These are phyloP conservation scores for Agonopterix arenella DNA, from an alignment of 2,888 invertebrate genomes.

Conservation along the genomic window DNA sequence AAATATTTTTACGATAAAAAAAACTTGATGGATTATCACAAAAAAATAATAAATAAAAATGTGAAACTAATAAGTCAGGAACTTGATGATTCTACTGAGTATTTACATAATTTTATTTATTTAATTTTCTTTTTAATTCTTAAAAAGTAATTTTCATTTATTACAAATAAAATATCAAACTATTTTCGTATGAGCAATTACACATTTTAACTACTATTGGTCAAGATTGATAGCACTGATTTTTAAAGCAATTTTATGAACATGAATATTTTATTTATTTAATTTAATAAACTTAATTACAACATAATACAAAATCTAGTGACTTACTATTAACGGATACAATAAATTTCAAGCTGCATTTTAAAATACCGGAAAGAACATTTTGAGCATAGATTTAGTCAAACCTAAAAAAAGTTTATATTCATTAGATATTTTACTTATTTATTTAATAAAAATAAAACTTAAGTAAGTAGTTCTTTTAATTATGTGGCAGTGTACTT, in stretches of 20 bases:
- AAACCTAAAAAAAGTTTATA: no score
- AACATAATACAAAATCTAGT: no score
- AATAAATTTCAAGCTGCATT: no score
- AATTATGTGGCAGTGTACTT: no score
- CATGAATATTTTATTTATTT: no score
- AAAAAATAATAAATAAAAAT: conserved; percentile 19
- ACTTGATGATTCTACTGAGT: conserved; percentile 41
- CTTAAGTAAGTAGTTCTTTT: no score
- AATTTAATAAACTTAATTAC: no score
- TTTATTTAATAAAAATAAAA: no score
- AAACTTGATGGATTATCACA: conserved; percentile 26
- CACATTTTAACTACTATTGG: conserved; percentile 64
- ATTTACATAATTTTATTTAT: conserved; percentile 36
- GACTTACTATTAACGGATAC: no score
- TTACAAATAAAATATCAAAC: conserved; percentile 69
- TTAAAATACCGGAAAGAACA: no score
- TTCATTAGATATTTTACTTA: no score
- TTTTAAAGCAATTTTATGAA: background rate
- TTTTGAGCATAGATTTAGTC: no score
- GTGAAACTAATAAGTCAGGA: conserved; percentile 36
- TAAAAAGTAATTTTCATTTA: conserved; percentile 50
- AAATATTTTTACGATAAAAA: conserved; percentile 8
- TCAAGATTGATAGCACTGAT: conserved; percentile 38
- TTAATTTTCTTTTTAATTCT: conserved; percentile 16
- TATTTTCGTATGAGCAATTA: conserved; percentile 66